phyloP scores from a whole-genome alignment of 2,797 vertebrate species.

The Gouania willdenowi region DNA sequence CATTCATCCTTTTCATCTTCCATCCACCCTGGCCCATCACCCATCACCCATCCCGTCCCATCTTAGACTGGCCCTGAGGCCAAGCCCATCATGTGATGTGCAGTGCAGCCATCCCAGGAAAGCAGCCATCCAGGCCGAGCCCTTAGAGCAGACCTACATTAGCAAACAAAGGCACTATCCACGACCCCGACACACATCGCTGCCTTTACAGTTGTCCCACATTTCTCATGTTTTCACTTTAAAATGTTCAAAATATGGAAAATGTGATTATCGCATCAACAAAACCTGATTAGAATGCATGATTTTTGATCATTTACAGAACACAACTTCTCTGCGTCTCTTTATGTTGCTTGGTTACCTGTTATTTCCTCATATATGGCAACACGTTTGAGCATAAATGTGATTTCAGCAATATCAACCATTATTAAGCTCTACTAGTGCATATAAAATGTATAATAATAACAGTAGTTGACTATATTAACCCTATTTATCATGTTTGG shows the following conservation, averaged over 20 bases:
- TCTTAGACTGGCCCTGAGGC: slow-evolving; percentile 55
- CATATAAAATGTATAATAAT: no score
- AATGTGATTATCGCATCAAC: slow-evolving; percentile 12
- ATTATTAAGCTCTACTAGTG: no score
- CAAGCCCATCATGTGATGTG: slow-evolving; percentile 61
- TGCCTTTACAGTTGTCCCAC: slow-evolving; percentile 26
- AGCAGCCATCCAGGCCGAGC: slow-evolving; percentile 44
- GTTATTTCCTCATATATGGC: slow-evolving; percentile 5
- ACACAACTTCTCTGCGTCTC: not conserved
- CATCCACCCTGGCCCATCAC: slow-evolving; percentile 23
- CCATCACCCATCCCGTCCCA: slow-evolving; percentile 38
- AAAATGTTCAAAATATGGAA: no score
- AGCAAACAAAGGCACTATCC: slow-evolving; percentile 57
- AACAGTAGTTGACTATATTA: no score
- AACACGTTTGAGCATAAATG: no score
- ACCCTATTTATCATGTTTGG: no score
- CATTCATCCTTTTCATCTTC: slow-evolving; percentile 36
- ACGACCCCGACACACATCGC: not conserved
- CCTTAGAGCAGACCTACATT: slow-evolving; percentile 65
- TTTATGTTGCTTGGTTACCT: not conserved
- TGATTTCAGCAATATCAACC: no score
- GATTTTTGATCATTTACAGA: no score
- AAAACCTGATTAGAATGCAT: no score
- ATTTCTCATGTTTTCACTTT: slow-evolving; percentile 15
- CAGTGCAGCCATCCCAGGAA: slow-evolving; percentile 49